Percentiles rank a stretch among this genome's conserved stretches.
phyloP scores from a whole-genome alignment of 2,888 invertebrate species.

The Diarsia dahlii region DNA sequence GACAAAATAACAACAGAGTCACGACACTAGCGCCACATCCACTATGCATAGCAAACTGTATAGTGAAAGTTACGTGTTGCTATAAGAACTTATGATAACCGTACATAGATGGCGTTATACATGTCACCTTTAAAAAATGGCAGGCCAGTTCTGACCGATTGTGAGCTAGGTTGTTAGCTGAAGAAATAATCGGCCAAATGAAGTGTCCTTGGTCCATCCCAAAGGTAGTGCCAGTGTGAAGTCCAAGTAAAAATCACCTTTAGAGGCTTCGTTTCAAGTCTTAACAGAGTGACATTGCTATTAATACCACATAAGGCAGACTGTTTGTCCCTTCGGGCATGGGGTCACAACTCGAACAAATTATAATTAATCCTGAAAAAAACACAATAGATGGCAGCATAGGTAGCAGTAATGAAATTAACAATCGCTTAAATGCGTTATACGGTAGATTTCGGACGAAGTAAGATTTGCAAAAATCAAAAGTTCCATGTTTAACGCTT shows the following conservation, averaged over 20 bases:
- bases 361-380: too few relatives aligned
- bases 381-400: too few relatives aligned
- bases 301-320: background rate
- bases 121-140: background rate
- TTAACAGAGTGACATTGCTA: background rate
- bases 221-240: background rate
- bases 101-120: background rate
- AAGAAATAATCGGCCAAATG: background rate
- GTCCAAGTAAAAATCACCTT: background rate
- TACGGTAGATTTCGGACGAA: too few relatives aligned
- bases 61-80: background rate
- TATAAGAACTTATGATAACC: too few relatives aligned
- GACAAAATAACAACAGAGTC: background rate
- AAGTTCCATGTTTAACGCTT: too few relatives aligned
- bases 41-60: background rate
- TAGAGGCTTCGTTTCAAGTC: background rate
- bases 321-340: too few relatives aligned
- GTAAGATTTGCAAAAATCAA: too few relatives aligned
- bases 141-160: too few relatives aligned
- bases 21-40: background rate
- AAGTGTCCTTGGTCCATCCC: background rate
- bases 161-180: too few relatives aligned
- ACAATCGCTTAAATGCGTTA: too few relatives aligned
- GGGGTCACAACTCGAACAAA: too few relatives aligned
- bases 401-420: too few relatives aligned